Evolutionary conservation across 2,888 invertebrate genomes (phyloP).

Genomic region (Danaus chrysippus): DNA sequence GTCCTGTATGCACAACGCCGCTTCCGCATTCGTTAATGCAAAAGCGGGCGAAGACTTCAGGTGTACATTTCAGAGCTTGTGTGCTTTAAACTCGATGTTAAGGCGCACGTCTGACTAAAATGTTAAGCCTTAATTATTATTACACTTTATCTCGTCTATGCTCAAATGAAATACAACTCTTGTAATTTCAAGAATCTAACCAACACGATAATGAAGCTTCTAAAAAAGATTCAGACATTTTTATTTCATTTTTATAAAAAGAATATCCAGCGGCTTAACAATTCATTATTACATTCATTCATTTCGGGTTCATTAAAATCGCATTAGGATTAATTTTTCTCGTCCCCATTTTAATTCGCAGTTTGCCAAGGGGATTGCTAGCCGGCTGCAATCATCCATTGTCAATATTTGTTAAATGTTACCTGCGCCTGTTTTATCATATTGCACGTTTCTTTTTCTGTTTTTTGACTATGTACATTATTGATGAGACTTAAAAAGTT

Average conservation of each 20-base stretch:
- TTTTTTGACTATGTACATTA: not conserved
- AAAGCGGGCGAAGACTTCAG: conserved; percentile 77
- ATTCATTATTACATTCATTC: conserved; percentile 76
- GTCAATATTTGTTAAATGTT: conserved; percentile 74
- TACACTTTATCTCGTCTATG: conserved; percentile 65
- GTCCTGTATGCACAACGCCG: conserved; percentile 77
- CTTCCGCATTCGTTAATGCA: conserved; percentile 80
- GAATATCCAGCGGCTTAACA: conserved; percentile 66
- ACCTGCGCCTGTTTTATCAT: conserved; percentile 60
- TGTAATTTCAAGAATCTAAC: not conserved
- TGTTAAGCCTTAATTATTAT: conserved; percentile 71
- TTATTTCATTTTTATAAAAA: conserved; percentile 36
- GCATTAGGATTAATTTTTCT: conserved; percentile 80
- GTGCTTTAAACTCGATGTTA: conserved; percentile 72
- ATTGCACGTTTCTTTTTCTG: conserved; percentile 32
- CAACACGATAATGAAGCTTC: conserved; percentile 3
- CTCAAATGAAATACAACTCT: conserved; percentile 32
- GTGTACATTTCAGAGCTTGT: conserved; percentile 78
- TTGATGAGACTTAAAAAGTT: not conserved
- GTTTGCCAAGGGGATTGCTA: conserved; percentile 72
- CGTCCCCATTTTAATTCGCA: conserved; percentile 76
- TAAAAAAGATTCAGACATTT: conserved; percentile 42
- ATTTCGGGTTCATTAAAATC: conserved; percentile 78
- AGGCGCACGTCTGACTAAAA: conserved; percentile 73
- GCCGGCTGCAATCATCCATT: conserved; percentile 72